These are phyloP conservation scores for Physeter macrocephalus DNA, from an alignment of 2,113 vertebrate species.

Conservation along the genomic window DNA sequence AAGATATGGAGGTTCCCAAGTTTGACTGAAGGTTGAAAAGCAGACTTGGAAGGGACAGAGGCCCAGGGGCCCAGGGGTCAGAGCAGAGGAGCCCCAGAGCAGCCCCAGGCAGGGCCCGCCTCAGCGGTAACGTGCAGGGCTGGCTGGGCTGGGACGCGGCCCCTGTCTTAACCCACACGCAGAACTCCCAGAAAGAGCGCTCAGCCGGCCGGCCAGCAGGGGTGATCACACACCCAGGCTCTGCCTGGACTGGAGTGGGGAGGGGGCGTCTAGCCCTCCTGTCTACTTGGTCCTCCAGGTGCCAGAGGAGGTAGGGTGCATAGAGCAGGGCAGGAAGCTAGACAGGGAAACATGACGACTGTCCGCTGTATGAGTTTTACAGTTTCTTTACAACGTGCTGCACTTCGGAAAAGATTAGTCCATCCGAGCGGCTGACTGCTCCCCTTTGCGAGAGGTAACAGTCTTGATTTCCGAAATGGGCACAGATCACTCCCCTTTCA, in stretches of 20 bases:
- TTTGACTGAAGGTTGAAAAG: neutral
- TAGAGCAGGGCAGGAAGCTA: neutral
- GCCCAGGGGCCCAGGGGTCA: neutral
- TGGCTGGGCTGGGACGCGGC: rapidly evolving
- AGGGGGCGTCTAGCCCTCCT: neutral
- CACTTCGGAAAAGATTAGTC: neutral
- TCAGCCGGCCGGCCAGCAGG: neutral
- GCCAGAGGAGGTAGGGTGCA: no score
- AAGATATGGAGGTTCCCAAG: neutral
- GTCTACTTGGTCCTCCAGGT: neutral
- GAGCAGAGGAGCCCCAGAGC: neutral
- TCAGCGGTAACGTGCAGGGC: rapidly evolving
- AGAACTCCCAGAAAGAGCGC: rapidly evolving
- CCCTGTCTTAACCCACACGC: rapidly evolving
- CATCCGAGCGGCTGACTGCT: neutral
- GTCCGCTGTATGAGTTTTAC: neutral
- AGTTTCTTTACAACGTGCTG: neutral
- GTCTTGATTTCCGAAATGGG: neutral
- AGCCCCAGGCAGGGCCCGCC: rapidly evolving
- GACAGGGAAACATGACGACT: neutral
- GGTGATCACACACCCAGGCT: neutral
- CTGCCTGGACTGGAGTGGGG: rapidly evolving
- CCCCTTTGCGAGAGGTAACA: neutral
- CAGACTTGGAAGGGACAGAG: neutral
- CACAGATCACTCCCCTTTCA: neutral